Conservation (phyloP, 2,113 vertebrate genomes). For the Neotoma lepida region DNA sequence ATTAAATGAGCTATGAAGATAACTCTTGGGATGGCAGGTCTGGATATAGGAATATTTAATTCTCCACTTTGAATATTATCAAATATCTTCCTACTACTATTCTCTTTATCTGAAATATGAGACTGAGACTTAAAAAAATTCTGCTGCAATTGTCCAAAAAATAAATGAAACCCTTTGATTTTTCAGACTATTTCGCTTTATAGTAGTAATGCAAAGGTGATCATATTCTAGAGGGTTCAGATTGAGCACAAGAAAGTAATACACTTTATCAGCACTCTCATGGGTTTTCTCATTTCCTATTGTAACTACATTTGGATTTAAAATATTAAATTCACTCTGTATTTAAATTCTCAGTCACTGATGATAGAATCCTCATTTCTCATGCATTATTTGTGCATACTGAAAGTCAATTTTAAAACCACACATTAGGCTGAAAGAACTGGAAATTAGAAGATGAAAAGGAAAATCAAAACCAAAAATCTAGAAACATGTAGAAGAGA, state of each 20-base stretch:
- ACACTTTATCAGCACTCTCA: neutral
- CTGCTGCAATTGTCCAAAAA: slow-evolving; percentile 23
- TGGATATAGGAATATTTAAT: neutral
- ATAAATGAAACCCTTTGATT: neutral
- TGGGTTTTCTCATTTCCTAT: slow-evolving; percentile 17
- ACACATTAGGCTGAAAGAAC: neutral
- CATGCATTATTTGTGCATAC: neutral
- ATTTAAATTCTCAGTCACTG: slow-evolving; percentile 41
- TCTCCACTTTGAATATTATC: slow-evolving; percentile 26
- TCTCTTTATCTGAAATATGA: neutral
- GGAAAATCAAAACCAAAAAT: neutral
- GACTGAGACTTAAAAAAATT: neutral
- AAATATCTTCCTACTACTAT: neutral
- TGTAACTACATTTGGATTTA: neutral
- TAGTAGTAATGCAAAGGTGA: neutral
- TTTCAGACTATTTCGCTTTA: slow-evolving; percentile 50
- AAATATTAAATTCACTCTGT: slow-evolving; percentile 29
- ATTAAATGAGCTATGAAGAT: neutral
- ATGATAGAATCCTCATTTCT: slow-evolving; percentile 33
- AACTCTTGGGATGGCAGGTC: neutral
- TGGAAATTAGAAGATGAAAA: slow-evolving; percentile 36
- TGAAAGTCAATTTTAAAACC: slow-evolving; percentile 32
- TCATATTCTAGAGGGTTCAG: neutral
- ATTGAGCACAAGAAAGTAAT: slow-evolving; percentile 19
- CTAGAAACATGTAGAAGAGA: neutral